A percentile compares a stretch with the other conserved stretches of the same genome.
Evolutionary conservation across 1,140 invertebrate genomes (phyloP).

Genomic region (Melanaphis sacchari): DNA sequence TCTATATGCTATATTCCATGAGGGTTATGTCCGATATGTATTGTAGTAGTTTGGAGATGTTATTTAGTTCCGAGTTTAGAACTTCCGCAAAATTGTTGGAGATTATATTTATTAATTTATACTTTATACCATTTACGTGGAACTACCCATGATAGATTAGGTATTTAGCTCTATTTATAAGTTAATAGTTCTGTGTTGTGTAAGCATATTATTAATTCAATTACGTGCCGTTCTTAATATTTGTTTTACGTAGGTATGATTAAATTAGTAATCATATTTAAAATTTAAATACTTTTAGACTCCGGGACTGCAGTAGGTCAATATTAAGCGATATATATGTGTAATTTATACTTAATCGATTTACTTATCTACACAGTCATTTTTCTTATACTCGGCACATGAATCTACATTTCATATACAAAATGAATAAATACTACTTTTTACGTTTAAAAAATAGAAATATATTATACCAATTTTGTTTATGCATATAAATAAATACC

Average conservation of each 20-base stretch:
- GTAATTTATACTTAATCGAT: not conserved
- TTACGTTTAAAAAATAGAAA: not conserved
- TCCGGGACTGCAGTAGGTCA: too few relatives aligned
- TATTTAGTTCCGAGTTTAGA: not conserved
- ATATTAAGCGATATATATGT: too few relatives aligned
- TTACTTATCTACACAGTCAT: not conserved
- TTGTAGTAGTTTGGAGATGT: not conserved
- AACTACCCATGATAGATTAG: too few relatives aligned
- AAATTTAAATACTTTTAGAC: too few relatives aligned
- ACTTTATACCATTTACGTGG: not conserved
- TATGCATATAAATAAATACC: not conserved
- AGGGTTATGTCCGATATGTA: too few relatives aligned
- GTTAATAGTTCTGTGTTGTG: too few relatives aligned
- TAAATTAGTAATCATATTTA: not conserved
- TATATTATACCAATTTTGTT: not conserved
- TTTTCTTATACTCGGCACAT: not conserved
- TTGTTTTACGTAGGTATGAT: not conserved
- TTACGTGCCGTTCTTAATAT: not conserved
- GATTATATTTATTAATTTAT: not conserved
- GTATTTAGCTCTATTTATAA: too few relatives aligned
- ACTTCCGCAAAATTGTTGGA: not conserved
- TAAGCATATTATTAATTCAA: not conserved
- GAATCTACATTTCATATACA: not conserved
- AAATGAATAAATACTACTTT: not conserved
- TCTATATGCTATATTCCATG: too few relatives aligned